Evolutionary conservation across 1,140 invertebrate genomes (phyloP).

Genomic region (Ceratosolen fusciceps): DNA sequence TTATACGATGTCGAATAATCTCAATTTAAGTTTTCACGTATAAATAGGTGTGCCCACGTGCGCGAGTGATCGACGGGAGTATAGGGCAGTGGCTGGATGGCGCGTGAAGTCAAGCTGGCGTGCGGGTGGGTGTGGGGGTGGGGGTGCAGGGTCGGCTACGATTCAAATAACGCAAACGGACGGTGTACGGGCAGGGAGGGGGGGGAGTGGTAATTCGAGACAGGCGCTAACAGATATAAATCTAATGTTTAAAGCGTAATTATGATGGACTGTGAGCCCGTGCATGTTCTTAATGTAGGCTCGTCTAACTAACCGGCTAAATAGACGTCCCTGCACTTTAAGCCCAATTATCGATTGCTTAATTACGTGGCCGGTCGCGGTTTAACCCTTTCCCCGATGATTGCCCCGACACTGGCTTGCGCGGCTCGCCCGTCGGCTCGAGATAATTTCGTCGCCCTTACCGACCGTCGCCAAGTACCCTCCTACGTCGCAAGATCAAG

Average conservation of each 20-base stretch:
- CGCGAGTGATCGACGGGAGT: too few relatives aligned
- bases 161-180: not conserved
- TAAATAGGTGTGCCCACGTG: too few relatives aligned
- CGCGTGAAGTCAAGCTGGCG: too few relatives aligned
- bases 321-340: conserved; percentile 42
- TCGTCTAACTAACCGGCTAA: conserved; percentile 48
- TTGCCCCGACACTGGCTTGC: conserved; percentile 19
- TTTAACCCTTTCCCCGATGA: conserved; percentile 48
- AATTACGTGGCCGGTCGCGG: conserved; percentile 41
- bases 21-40: too few relatives aligned
- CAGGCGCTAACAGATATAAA: not conserved
- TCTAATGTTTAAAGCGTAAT: not conserved
- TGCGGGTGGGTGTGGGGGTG: too few relatives aligned
- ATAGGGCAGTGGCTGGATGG: too few relatives aligned
- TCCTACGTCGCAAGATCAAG: not conserved
- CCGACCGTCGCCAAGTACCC: not conserved
- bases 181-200: not conserved
- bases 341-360: conserved; percentile 52
- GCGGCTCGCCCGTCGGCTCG: not conserved
- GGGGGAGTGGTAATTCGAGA: too few relatives aligned
- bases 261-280: conserved; percentile 10
- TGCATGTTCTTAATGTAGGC: conserved; percentile 1
- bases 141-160: too few relatives aligned
- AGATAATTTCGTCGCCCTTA: conserved; percentile 16
- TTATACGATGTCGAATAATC: too few relatives aligned